Evolutionary conservation across 2,797 vertebrate species (phyloP), one percentile per base, ranked within the genome.

Genomic region (Thunnus albacares): DNA sequence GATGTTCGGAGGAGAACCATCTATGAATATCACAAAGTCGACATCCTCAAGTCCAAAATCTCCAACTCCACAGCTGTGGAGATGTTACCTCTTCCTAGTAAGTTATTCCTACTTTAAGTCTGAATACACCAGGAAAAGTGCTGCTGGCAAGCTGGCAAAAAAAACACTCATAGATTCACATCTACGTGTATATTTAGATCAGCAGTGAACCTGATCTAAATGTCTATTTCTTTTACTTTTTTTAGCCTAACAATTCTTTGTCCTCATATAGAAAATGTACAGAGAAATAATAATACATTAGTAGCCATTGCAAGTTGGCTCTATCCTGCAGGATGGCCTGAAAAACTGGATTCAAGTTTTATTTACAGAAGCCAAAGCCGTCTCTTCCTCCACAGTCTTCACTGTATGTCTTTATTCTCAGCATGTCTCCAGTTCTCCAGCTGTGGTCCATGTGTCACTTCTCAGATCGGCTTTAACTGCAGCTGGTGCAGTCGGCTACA

Each of bases 381-480:
- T 47, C 41, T 74, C 49, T 41, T 79, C 68, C 45, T 64, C 18
- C 43, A 60, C 52, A 59, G 8, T 58, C 4, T 26, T 71, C 53
- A 12, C 35, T 20, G 33, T 82, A 70, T 63, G 9, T 85, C 62
- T 83, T 66, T 59, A 26, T 88, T 71, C 76, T 72, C 91, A 99
- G 98, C 97, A 0, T 99, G 98, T 88, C 97, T 98, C 45, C 97
- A 98, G 95, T 98, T 97, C 93, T 96, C 95, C 87, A 96, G 96
- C 90, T 99, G 98, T 78, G 95, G 92, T 33, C 78, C 96, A 26
- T 99, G 98, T 93, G 93, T 98, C 78, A 95, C 95, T 60, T 96
- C 98, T 84, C 97, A 97, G 90, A 99, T 98, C 74, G 97, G 97
- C 80, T 99, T 99, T 91, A 97, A 97, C 95, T 99, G 98, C 94